phyloP scores from a whole-genome alignment of 2,113 vertebrate genomes.

The Zosterops japonicus region DNA sequence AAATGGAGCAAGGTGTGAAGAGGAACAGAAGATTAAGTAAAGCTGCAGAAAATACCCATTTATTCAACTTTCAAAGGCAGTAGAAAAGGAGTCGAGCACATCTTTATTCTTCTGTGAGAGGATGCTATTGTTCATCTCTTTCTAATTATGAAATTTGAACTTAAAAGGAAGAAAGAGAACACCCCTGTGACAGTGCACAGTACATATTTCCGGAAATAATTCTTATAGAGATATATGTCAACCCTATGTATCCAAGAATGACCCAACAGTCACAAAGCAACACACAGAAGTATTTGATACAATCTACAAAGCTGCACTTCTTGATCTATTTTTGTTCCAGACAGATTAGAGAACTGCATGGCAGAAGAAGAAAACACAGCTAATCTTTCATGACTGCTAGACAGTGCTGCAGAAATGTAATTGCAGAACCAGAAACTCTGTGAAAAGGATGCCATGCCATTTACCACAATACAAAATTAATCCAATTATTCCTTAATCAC shows the following conservation, averaged over 20 bases:
- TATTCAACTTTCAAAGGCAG: conserved; percentile 65
- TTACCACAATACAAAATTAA: conserved; percentile 62
- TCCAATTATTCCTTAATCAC: conserved; percentile 67
- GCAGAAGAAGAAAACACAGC: conserved; percentile 65
- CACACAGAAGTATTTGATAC: conserved; percentile 52
- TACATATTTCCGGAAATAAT: conserved; percentile 55
- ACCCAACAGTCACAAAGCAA: conserved; percentile 63
- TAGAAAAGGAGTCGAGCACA: conserved; percentile 40
- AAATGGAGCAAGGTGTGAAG: conserved; percentile 57
- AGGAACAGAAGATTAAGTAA: conserved; percentile 59
- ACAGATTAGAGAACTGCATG: conserved; percentile 60
- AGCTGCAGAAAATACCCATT: conserved; percentile 51
- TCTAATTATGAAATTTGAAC: conserved; percentile 74
- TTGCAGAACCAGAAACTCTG: conserved; percentile 61
- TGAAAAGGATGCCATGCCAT: conserved; percentile 39
- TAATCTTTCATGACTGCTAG: conserved; percentile 67
- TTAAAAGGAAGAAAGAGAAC: conserved; percentile 63
- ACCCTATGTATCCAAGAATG: conserved; percentile 43
- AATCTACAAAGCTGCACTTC: conserved; percentile 56
- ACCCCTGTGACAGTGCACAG: not conserved
- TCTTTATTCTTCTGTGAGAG: conserved; percentile 61
- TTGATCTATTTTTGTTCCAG: conserved; percentile 67
- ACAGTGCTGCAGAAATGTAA: conserved; percentile 57
- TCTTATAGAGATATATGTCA: conserved; percentile 59
- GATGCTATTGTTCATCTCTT: conserved; percentile 60